Base-by-base conservation (phyloP, 2,888 invertebrate genomes). In the Oscheius sp. region DNA sequence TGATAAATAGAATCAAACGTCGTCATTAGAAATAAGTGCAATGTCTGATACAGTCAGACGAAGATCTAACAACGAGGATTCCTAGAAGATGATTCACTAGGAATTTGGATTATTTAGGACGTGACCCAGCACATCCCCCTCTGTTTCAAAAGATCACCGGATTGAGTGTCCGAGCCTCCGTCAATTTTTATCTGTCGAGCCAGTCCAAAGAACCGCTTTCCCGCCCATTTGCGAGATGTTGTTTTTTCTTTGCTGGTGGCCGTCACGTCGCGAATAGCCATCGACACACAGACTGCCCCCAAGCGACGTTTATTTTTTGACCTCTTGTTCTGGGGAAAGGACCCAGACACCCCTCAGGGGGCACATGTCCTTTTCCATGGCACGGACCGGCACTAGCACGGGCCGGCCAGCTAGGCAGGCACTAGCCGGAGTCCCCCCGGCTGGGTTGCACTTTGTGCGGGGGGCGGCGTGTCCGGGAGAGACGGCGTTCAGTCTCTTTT, bases 371-470 rank as follows among this genome's bases (percentile, higher is more conserved):
- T 66, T n/a, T 66, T 66, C 25, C 35, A 27, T 66, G 66, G 66
- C 27, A 66, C 66, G 35, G 27, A 66, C 66, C 25, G 52, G 66
- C 66, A 66, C 66, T 25, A 35, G 35, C 66, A 66, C 66, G 52
- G n/a, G 35, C 35, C 35, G 35, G 35, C 35, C 35, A 35, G 35
- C 35, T 35, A 35, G 35, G 35, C 35, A 35, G 35, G 35, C 35
- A 35, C 35, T 35, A 35, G 35, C 35, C 35, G 35, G 35, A 35
- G 52, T 18, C 52, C 52, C 21, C 61, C 23, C 61, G 21, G 45
- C 43, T 23, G 64, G 43, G 52, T 49, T 66, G 66, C 66, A 66
- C 49, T 52, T 66, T 49, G 27, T 25, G 27, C 49, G 64, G 66
- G 35, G 35, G 35, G 35, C 35, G 35, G 35, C 35, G 35, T 49